Base-by-base conservation (phyloP, 2,797 vertebrate species). In the Neoniphon sammara region DNA sequence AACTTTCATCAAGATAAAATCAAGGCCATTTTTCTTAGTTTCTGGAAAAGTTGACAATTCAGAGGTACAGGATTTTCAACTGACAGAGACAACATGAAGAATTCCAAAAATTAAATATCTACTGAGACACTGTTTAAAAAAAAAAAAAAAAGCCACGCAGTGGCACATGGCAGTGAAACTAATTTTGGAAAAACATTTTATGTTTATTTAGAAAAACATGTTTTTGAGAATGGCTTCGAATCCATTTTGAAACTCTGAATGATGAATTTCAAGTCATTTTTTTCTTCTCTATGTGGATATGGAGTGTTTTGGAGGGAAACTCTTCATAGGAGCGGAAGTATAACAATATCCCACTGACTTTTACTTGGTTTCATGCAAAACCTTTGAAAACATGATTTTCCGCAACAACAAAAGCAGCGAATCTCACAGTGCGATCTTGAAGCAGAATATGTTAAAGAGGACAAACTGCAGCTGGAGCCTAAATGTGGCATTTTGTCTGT, bases 101-200 rank as follows among this genome's bases (percentile, higher is more conserved):
- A 6, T 31, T 69, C 53, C 69, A 47, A 55, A 63, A 83, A 83
- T 78, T 83, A 83, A 87, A 81, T 78, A n/a, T n/a, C n/a, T n/a
- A n/a, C n/a, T n/a, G n/a, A n/a, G n/a, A n/a, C n/a, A n/a, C n/a
- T n/a, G n/a, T n/a, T n/a, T n/a, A n/a, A n/a, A n/a, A n/a, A n/a
- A n/a, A n/a, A n/a, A n/a, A n/a, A n/a, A n/a, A n/a, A n/a, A n/a
- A n/a, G n/a, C n/a, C n/a, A n/a, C n/a, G n/a, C n/a, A n/a, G n/a
- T n/a, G n/a, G n/a, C n/a, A 20, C 50, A 36, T 52, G 5, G 11
- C 61, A 44, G 55, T 52, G 17, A 31, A 55, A 50, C 15, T 12
- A 25, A 52, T 34, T 57, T 57, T 20, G 39, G 23, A 30, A 60
- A 60, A 69, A 39, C 36, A 39, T 39, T 39, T 39, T 39, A 10